A percentile compares a stretch with the other conserved stretches of the same genome.
phyloP scores from a whole-genome alignment of 2,797 vertebrate species.

The Lerista edwardsae region DNA sequence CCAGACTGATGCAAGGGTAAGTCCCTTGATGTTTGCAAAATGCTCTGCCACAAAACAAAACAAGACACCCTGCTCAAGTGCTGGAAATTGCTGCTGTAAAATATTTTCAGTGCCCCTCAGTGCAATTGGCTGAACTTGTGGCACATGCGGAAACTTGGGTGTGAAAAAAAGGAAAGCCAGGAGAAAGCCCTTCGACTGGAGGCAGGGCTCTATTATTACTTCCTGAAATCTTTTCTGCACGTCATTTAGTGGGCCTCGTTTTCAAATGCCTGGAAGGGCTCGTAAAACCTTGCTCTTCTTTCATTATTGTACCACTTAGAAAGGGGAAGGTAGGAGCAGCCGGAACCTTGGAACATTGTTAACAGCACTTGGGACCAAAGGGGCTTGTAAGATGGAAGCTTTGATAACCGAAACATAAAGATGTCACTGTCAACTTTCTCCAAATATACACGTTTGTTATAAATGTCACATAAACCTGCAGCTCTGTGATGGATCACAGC shows the following conservation, averaged over 20 bases:
- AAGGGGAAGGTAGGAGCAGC: constrained; percentile 51
- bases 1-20: constrained; percentile 11
- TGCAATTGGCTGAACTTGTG: constrained; percentile 41
- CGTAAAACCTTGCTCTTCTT: constrained; percentile 69
- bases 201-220: constrained; percentile 57
- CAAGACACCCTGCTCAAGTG: neutral
- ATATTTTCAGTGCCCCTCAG: constrained; percentile 20
- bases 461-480: constrained; percentile 63
- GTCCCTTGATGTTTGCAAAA: neutral
- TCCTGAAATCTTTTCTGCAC: constrained; percentile 64
- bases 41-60: constrained; percentile 32
- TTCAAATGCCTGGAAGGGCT: constrained; percentile 72
- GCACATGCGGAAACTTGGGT: neutral
- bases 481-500: constrained; percentile 58
- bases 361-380: constrained; percentile 59
- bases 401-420: constrained; percentile 72
- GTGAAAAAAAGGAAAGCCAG: constrained; percentile 49
- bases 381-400: constrained; percentile 55
- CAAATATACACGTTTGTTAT: constrained; percentile 61
- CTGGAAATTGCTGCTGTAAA: constrained; percentile 36
- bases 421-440: constrained; percentile 62
- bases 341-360: constrained; percentile 58
- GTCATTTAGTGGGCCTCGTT: constrained; percentile 61
- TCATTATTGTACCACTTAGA: constrained; percentile 60
- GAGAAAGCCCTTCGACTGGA: constrained; percentile 53